Base-by-base conservation (phyloP, 2,113 vertebrate species). In the Ammodytes marinus region DNA sequence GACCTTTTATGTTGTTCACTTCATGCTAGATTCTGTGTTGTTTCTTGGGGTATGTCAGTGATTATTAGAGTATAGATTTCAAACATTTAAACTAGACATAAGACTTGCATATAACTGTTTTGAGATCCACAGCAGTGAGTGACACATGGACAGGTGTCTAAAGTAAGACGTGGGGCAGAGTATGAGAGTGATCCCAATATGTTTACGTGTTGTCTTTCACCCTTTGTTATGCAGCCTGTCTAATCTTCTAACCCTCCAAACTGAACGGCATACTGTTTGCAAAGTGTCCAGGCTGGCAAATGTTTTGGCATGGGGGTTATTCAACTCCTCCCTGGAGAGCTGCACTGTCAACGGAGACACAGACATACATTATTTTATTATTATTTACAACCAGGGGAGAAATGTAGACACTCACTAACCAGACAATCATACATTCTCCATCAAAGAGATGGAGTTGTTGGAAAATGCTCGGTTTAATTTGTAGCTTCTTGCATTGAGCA, bases 61-160 rank as follows among this genome's bases (percentile, higher is more conserved):
- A 60, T 83, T 49, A 57, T 84, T 80, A 12, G 45, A 82, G 55
- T 74, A 70, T 67, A 69, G 57, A 77, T 79, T 69, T 82, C 40
- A 35, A 14, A 67, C 57, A 59, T 80, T 69, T 27, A 73, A 79
- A 68, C 8, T 73, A 85, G 76, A 87, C 79, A 8, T 82, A 80
- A 92, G 83, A 86, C 60, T 79, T 94, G 86, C 60, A 86, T 86
- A 58, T 92, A 88, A 93, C 88, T 76, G 57, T 86, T 83, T 92
- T 94, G 84, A 92, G 90, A 85, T 94, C 83, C 84, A 86, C 93
- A 94, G 92, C 88, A 85, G 85, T 88, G 91, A 85, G 85, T 88
- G 91, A 86, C 84, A 88, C 84, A 12, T 19, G 83, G 91, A 88
- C 82, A 87, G 75, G 83, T 91, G 85, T 85, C 87, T 86, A 85